Conservation (phyloP, 2,888 invertebrate genomes). For the Eupeodes luniger region DNA sequence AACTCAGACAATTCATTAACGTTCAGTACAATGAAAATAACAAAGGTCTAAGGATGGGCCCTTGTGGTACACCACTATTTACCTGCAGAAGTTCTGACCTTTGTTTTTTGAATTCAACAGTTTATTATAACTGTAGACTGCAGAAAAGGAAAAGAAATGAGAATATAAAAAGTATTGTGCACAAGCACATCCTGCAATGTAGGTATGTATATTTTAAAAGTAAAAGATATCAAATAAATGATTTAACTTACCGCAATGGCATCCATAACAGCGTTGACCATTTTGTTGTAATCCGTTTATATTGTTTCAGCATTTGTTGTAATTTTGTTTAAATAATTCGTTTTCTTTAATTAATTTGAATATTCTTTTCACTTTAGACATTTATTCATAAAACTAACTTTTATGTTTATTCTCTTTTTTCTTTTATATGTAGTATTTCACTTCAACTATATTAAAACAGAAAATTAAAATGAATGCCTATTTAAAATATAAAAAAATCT, state of each 20-base stretch:
- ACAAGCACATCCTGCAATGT: too few species aligned
- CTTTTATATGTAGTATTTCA: background rate
- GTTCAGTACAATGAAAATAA: too few species aligned
- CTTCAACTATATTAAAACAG: background rate
- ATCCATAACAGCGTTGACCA: conserved; percentile 84
- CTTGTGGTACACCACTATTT: too few species aligned
- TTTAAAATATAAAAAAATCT: background rate
- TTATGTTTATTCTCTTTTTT: background rate
- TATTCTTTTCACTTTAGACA: conserved; percentile 49
- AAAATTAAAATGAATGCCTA: background rate
- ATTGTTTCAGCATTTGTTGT: conserved; percentile 69
- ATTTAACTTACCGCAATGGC: conserved; percentile 83
- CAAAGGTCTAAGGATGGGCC: too few species aligned
- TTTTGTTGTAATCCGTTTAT: conserved; percentile 78
- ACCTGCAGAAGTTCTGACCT: too few species aligned
- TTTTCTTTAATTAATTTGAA: background rate
- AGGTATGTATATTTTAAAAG: too few species aligned
- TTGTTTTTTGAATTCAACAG: too few species aligned
- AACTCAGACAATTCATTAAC: too few species aligned
- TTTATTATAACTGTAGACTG: too few species aligned
- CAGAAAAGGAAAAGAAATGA: too few species aligned
- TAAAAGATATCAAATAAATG: too few species aligned
- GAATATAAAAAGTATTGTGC: too few species aligned
- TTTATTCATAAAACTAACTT: conserved; percentile 6
- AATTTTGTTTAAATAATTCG: conserved; percentile 16